phyloP scores from a whole-genome alignment of 2,888 invertebrate genomes.

The Oscheius sp. region DNA sequence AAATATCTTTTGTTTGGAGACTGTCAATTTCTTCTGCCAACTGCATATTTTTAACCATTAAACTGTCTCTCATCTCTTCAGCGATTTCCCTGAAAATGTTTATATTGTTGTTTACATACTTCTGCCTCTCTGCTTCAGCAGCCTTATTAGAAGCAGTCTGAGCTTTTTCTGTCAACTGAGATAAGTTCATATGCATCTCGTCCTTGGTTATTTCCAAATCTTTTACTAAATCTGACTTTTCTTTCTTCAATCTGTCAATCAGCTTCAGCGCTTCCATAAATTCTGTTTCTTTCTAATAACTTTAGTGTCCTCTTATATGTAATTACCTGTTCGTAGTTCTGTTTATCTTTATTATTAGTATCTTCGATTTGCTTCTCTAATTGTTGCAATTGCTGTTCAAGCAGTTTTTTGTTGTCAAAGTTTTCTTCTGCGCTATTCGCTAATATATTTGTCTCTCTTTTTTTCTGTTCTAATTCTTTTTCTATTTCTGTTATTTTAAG shows the following conservation, averaged over 20 bases:
- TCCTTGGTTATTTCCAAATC: conserved; percentile 26
- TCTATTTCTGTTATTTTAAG: background rate
- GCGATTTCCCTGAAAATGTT: conserved; percentile 4
- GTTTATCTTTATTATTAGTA: background rate
- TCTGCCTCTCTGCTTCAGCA: background rate
- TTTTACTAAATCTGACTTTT: conserved; percentile 12
- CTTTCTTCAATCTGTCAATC: conserved; percentile 12
- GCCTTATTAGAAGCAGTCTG: background rate
- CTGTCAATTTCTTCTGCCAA: conserved; percentile 16
- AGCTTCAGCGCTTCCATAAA: conserved; percentile 12
- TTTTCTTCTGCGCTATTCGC: background rate
- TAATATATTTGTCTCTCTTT: background rate
- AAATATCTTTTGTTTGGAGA: background rate
- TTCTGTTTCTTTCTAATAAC: background rate
- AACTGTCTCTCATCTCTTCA: background rate
- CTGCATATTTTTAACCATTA: conserved; percentile 5
- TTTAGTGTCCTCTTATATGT: background rate
- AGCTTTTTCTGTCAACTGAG: conserved; percentile 10
- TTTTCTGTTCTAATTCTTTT: background rate
- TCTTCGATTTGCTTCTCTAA: background rate
- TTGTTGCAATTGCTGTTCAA: background rate
- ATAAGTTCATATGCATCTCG: too few species aligned
- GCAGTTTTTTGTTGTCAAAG: background rate
- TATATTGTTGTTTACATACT: background rate
- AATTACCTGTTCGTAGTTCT: background rate